phyloP scores from a whole-genome alignment of 2,888 invertebrate genomes.

The Drosophila subsilvestris region DNA sequence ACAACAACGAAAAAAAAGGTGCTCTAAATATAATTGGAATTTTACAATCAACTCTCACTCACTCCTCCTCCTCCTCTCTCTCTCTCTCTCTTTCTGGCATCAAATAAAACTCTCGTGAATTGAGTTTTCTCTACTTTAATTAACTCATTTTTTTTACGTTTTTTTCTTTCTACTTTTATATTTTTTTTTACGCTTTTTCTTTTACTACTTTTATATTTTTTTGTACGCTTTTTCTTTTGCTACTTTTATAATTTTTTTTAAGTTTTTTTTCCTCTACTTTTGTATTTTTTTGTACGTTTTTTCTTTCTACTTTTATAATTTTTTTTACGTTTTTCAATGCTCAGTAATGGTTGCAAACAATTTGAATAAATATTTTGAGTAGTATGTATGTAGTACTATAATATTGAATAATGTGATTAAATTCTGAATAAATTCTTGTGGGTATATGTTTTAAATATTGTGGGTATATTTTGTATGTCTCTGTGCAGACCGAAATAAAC shows the following conservation, averaged over 20 bases:
- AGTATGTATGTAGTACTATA: slow-evolving; percentile 21
- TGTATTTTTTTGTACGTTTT: neutral
- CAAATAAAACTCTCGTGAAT: neutral
- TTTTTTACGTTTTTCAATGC: slow-evolving; percentile 17
- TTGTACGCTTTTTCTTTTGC: neutral
- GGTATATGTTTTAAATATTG: neutral
- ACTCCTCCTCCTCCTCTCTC: no score
- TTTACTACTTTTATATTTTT: no score
- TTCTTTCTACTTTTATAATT: slow-evolving; percentile 15
- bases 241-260: neutral
- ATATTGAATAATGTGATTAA: slow-evolving; percentile 25
- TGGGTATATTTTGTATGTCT: neutral
- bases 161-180: no score
- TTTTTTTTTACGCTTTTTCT: no score
- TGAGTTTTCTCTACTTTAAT: neutral
- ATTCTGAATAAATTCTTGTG: slow-evolving; percentile 13
- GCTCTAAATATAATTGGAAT: neutral
- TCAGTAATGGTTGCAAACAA: slow-evolving; percentile 56
- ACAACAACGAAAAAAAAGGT: neutral
- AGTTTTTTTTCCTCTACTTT: neutral
- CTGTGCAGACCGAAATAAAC: neutral
- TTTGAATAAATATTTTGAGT: slow-evolving; percentile 57
- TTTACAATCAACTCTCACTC: neutral
- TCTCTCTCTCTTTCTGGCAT: neutral
- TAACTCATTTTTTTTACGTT: neutral